Evolutionary conservation across 2,888 invertebrate genomes (phyloP).

Genomic region (Erebia palarica): DNA sequence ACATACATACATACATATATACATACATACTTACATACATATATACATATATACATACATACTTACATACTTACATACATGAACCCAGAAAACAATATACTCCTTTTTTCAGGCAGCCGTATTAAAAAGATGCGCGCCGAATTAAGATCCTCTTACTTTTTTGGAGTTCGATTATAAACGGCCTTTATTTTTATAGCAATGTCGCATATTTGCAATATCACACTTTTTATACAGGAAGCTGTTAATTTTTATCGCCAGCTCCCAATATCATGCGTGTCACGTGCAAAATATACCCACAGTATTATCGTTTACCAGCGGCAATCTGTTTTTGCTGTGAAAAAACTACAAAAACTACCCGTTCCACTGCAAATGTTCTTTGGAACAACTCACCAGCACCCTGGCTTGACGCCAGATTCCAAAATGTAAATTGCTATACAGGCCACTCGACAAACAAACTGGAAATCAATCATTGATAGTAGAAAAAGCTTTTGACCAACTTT

Average conservation of each 20-base stretch:
- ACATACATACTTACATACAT: too few relatives aligned
- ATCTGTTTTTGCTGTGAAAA: background rate
- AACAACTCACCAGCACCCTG: constrained; percentile 6
- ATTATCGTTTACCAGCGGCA: constrained; percentile 1
- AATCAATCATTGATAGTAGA: constrained; percentile 13
- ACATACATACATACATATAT: too few relatives aligned
- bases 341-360: background rate
- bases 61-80: too few relatives aligned
- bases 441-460: constrained; percentile 12
- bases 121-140: too few relatives aligned
- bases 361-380: constrained; percentile 8
- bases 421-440: constrained; percentile 13
- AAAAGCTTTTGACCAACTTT: background rate
- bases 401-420: constrained; percentile 8
- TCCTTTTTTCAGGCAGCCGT: too few relatives aligned
- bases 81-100: too few relatives aligned
- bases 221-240: background rate
- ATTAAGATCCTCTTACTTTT: too few relatives aligned
- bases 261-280: background rate
- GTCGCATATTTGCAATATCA: background rate
- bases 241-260: background rate
- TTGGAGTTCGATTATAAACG: background rate
- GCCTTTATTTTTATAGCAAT: background rate
- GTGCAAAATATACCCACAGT: background rate
- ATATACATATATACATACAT: too few relatives aligned